Percentiles rank a stretch among this genome's conserved stretches.
Evolutionary conservation across 1,140 invertebrate species (phyloP).

Genomic region (Brachionus paranguensis): DNA sequence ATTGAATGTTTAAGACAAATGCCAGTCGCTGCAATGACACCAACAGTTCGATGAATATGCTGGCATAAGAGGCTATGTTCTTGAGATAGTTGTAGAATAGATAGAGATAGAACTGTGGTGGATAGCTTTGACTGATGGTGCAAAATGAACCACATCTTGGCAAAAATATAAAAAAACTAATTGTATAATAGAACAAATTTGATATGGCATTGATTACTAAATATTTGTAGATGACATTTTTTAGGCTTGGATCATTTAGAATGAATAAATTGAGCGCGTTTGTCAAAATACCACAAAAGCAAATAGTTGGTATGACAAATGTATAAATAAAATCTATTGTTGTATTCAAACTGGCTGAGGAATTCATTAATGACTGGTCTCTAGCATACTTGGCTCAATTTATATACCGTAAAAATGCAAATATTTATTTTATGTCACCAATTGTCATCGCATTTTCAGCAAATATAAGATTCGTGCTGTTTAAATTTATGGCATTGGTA

Average conservation of each 20-base stretch:
- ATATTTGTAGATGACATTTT: neutral
- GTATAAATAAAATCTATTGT: neutral
- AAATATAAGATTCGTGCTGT: neutral
- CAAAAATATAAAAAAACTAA: neutral
- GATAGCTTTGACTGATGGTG: neutral
- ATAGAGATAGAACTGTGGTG: neutral
- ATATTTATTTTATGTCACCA: neutral
- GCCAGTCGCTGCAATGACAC: neutral
- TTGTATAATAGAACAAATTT: neutral
- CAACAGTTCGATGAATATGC: neutral
- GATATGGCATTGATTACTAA: neutral
- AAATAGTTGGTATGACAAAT: neutral
- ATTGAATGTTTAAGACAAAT: neutral
- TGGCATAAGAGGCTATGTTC: neutral
- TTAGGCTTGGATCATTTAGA: neutral
- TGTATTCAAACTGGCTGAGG: neutral
- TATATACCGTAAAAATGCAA: neutral
- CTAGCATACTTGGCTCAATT: neutral
- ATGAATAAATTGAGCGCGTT: neutral
- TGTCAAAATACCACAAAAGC: neutral
- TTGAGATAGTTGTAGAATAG: conserved; percentile 11
- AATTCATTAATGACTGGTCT: neutral
- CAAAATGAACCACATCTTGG: neutral
- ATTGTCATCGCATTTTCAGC: neutral
- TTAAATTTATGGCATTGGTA: neutral